Evolutionary conservation across 2,797 vertebrate species (phyloP), one percentile per base, ranked within the genome.

Genomic region (Argyrosomus regius): DNA sequence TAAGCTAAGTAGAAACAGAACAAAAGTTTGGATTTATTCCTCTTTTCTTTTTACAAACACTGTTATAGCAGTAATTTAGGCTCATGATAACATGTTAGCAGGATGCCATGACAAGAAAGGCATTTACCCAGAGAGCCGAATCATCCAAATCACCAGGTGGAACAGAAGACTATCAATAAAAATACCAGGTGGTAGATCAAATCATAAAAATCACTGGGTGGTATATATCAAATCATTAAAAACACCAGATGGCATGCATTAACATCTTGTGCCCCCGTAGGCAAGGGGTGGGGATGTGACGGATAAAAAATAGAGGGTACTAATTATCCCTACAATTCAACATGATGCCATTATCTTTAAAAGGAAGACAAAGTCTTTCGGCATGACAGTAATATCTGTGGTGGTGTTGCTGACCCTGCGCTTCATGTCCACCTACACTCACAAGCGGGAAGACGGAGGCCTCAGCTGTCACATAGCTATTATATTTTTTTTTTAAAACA

Each of bases 181-280:
- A 94, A 91, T 95, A 94, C 94, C 94, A 95, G 93, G 94, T 95
- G 94, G 94, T 94, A 94, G 93, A 95, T 95, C 93, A 95, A 95
- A 95, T 94, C 93, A 95, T 94, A 92, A 94, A 95, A 95, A 94
- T 93, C 93, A 92, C 92, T 94, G 93, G 94, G 94, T 94, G 93
- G 93, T 94, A 94, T 94, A 93, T 93, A 94, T 95, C 91, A 94
- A 93, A 95, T 94, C 92, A 94, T 94, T 94, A 94, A 95, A 95
- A 94, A 93, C 94, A 94, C 91, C 94, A 94, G 94, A 94, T 95
- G 94, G 93, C 92, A 89, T 91, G 92, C 92, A 95, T 95, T 95
- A 94, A 94, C 94, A 95, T 95, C 92, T 92, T 93, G 93, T 92
- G 93, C 93, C 94, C 93, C 92, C 88, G 92, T 92, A 93, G 92